Base-by-base conservation (phyloP, 2,888 invertebrate genomes). In the Calliphora vomitoria region DNA sequence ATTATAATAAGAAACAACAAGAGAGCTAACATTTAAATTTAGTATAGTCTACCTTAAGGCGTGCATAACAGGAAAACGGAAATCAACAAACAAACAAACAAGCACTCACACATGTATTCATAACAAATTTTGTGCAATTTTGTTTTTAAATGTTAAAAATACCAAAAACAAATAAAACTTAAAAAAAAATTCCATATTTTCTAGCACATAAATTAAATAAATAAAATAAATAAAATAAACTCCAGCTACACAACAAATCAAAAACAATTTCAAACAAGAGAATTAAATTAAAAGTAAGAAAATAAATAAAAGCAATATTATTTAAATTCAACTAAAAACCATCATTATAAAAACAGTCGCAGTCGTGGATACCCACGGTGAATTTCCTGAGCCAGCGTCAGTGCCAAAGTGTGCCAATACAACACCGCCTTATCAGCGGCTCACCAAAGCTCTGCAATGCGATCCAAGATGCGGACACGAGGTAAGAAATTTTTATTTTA, bases 391-490 rank as follows among this genome's bases (percentile, higher is more conserved):
- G 87, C 86, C 89, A 86, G 86, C 88, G 88, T 86, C 88, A 58
- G 87, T 87, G 88, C 90, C 89, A 88, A 91, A 90, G 90, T 90
- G 91, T 89, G 92, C 93, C 90, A 92, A 93, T 85, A 91, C 93
- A 88, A 93, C 93, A 90, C 93, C 94, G 90, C 94, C 94, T 83
- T 95, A 95, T 92, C 94, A 95, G 90, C 94, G 94, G 90, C 94
- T 95, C 72, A 93, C 94, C 88, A 94, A 95, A 91, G 94, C 94
- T 83, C 92, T 95, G 89, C 95, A 95, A 91, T 94, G 94, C 93
- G 95, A 95, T 93, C 94, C 94, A 89, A 93, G 94, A 93, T 94
- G 94, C 91, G 93, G 94, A 88, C 94, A 94, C 92, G 94, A 94
- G 94, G 94, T 94, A 91, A 44, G 11, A 91, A 88, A 55, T 44